Evolutionary conservation across 2,888 invertebrate species (phyloP).

Genomic region (Ophioninae sp.): DNA sequence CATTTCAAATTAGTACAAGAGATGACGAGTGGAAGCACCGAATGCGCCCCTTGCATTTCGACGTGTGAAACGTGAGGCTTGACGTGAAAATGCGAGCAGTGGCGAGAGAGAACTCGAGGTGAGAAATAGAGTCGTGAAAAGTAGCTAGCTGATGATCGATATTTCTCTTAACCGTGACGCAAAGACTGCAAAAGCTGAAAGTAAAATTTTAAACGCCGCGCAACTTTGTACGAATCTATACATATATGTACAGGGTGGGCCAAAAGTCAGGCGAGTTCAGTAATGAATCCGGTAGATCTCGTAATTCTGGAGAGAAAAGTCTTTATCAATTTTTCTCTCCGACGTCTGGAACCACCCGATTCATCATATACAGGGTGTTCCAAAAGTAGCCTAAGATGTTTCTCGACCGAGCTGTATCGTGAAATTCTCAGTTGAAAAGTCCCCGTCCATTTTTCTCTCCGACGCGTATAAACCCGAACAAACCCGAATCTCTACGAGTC

Average conservation of each 20-base stretch:
- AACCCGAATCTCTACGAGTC: not conserved
- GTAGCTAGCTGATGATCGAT: slow-evolving; percentile 32
- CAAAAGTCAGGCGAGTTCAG: not conserved
- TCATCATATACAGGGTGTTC: not conserved
- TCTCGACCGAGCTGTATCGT: not conserved
- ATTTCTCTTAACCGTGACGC: slow-evolving; percentile 15
- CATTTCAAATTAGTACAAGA: slow-evolving; percentile 42
- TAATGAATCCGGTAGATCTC: not conserved
- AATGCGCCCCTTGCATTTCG: slow-evolving; percentile 15
- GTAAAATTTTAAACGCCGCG: not conserved
- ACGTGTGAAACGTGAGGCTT: not conserved
- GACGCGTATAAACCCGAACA: not conserved
- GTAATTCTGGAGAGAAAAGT: not conserved
- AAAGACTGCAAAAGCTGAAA: slow-evolving; percentile 18
- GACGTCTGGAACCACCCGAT: too few relatives aligned
- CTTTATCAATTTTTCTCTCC: not conserved
- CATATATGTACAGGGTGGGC: not conserved
- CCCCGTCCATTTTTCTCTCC: not conserved
- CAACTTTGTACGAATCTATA: not conserved
- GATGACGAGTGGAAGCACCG: slow-evolving; percentile 11
- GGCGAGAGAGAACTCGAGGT: not conserved
- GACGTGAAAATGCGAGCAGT: not conserved
- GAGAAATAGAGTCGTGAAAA: not conserved
- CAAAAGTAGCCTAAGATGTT: not conserved
- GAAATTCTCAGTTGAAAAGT: not conserved